Evolutionary conservation across 2,888 invertebrate genomes (phyloP).

Genomic region (Microctonus aethiopoides): DNA sequence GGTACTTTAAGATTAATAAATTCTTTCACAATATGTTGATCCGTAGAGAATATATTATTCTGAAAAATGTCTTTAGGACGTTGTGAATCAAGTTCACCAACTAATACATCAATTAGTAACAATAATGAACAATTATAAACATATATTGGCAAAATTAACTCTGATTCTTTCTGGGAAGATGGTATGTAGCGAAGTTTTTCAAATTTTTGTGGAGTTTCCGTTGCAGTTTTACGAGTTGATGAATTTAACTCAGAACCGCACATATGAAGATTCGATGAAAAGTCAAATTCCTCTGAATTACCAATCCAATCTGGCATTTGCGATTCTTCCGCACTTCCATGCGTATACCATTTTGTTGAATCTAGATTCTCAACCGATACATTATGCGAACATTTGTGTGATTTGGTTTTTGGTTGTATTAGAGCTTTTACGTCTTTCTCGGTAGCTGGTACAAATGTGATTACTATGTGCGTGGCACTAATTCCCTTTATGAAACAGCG

Average conservation of each 20-base stretch:
- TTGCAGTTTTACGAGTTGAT: slow-evolving; percentile 47
- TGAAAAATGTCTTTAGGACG: slow-evolving; percentile 69
- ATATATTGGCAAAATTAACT: slow-evolving; percentile 72
- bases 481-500: slow-evolving; percentile 76
- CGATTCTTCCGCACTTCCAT: slow-evolving; percentile 21
- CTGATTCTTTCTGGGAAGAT: slow-evolving; percentile 44
- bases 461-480: slow-evolving; percentile 72
- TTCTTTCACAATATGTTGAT: slow-evolving; percentile 60
- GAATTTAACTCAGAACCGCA: slow-evolving; percentile 45
- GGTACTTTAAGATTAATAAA: slow-evolving; percentile 66
- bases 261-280: slow-evolving; percentile 27
- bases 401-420: slow-evolving; percentile 34
- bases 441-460: slow-evolving; percentile 76
- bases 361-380: slow-evolving; percentile 42
- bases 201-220: slow-evolving; percentile 41
- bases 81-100: slow-evolving; percentile 62
- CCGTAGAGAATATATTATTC: slow-evolving; percentile 68
- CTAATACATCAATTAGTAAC: slow-evolving; percentile 70
- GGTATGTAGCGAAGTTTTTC: slow-evolving; percentile 40
- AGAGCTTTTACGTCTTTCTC: slow-evolving; percentile 68
- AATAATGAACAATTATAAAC: slow-evolving; percentile 76
- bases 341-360: slow-evolving; percentile 32
- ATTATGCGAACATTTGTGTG: slow-evolving; percentile 36
- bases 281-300: slow-evolving; percentile 40
- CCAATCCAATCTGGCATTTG: slow-evolving; percentile 22